Percentiles rank a stretch among this genome's conserved stretches.
phyloP scores from a whole-genome alignment of 2,113 vertebrate genomes.

The Pseudorasbora parva region DNA sequence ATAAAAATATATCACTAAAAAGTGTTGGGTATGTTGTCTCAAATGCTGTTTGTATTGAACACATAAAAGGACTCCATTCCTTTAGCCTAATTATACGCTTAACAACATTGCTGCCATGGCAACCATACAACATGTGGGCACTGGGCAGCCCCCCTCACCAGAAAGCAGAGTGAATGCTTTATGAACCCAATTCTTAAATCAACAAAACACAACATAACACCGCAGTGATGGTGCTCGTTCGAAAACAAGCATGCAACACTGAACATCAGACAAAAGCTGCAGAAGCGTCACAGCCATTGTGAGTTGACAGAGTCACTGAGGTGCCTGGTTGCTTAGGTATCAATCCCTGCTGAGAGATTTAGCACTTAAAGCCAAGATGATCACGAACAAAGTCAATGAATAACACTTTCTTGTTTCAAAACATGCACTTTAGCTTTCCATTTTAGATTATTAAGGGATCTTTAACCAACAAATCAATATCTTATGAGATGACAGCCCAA shows the following conservation, averaged over 20 bases:
- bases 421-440: neutral
- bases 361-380: slow-evolving; percentile 7
- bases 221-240: neutral
- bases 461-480: neutral
- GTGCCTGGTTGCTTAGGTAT: slow-evolving; percentile 4
- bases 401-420: neutral
- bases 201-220: slow-evolving; percentile 15
- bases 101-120: slow-evolving; percentile 44
- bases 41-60: neutral
- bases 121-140: slow-evolving; percentile 22
- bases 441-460: neutral
- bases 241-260: slow-evolving; percentile 10
- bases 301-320: neutral
- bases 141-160: neutral
- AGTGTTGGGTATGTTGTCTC: neutral
- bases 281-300: neutral
- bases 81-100: neutral
- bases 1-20: neutral
- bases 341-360: slow-evolving; percentile 18
- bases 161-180: slow-evolving; percentile 1
- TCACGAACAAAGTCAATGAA: slow-evolving; percentile 6
- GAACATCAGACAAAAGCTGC: slow-evolving; percentile 12
- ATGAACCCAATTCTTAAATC: slow-evolving; percentile 1
- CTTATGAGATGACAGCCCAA: neutral
- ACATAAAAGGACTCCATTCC: slow-evolving; percentile 14